Conservation (phyloP, 2,888 invertebrate genomes). For the Sclerodermus sp. region DNA sequence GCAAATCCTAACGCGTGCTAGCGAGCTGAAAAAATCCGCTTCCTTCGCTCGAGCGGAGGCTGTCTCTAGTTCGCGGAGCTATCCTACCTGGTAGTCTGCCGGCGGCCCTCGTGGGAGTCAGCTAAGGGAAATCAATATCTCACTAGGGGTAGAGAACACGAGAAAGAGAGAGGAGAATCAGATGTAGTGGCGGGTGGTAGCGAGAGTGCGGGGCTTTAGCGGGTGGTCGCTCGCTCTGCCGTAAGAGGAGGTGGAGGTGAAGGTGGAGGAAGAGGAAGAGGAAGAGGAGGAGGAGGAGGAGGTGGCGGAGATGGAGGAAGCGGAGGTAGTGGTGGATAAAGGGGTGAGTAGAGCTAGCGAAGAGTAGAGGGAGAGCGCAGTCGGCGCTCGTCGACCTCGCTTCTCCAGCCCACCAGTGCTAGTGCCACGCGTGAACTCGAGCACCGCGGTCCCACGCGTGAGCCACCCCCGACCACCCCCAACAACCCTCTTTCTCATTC, state of each 20-base stretch:
- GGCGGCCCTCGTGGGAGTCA: conserved; percentile 54
- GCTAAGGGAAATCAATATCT: conserved; percentile 58
- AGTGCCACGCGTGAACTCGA: conserved; percentile 33
- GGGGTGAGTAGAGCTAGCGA: conserved; percentile 3
- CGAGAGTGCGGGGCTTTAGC: conserved; percentile 9
- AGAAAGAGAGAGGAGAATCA: conserved; percentile 30
- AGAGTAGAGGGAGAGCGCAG: conserved; percentile 15
- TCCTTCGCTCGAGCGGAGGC: conserved; percentile 36
- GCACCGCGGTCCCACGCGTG: conserved; percentile 30
- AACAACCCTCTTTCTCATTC: conserved; percentile 4
- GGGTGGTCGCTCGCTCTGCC: no score
- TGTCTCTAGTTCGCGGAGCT: conserved; percentile 37
- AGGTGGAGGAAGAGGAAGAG: conserved; percentile 11
- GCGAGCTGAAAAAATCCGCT: background rate
- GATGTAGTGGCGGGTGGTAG: conserved; percentile 14
- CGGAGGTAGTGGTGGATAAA: background rate
- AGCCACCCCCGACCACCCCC: conserved; percentile 15
- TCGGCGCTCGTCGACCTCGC: conserved; percentile 32
- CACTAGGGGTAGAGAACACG: conserved; percentile 50
- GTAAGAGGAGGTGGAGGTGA: background rate
- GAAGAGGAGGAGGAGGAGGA: conserved; percentile 13
- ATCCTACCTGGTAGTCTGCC: conserved; percentile 40
- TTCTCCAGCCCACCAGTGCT: conserved; percentile 19
- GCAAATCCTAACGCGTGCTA: no score
- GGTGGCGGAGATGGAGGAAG: conserved; percentile 2